Evolutionary conservation across 2,888 invertebrate genomes (phyloP), one percentile per base, ranked within the genome.

Genomic region (Zele albiditarsus): DNA sequence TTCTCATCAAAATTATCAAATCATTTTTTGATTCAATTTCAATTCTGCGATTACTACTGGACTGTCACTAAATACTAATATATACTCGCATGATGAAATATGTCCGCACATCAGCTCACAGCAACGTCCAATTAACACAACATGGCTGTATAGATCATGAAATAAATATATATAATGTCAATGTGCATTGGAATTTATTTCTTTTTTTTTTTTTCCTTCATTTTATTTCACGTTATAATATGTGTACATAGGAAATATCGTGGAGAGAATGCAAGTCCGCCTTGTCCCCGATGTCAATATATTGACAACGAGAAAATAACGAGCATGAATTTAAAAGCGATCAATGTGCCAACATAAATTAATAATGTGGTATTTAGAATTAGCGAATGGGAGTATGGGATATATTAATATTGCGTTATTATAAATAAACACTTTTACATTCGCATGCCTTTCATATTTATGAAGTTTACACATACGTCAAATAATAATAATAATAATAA

Each of bases 211-310:
- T 49, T 53, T 20, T 20, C 25, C 20, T 27, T 71, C 25, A 33
- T 42, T 62, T 28, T 62, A 49, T 46, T 46, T 46, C 16, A 16
- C 3, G n/a, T n/a, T 46, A 46, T 46, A n/a, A 46, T 46, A 46
- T 46, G n/a, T 46, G 46, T 53, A 53, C n/a, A 53, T 53, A 53
- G 53, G 53, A 53, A 53, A 53, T 53, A 53, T 46, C 46, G 0
- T n/a, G 6, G 62, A 62, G 71, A 42, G 73, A 78, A 70, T 77
- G 77, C 67, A 78, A 80, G 78, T 80, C 79, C 76, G 79, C 78
- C 79, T 80, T 79, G 80, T 78, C 74, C 80, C 73, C 80, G 78
- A 78, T 80, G 79, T 79, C 76, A 74, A 66, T 76, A 70, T 58
- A 31, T 65, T 60, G 62, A 72, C 71, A 75, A 53, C 27, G 16